Conservation (phyloP, 1,140 invertebrate species). For the Drosophila prosaltans region DNA sequence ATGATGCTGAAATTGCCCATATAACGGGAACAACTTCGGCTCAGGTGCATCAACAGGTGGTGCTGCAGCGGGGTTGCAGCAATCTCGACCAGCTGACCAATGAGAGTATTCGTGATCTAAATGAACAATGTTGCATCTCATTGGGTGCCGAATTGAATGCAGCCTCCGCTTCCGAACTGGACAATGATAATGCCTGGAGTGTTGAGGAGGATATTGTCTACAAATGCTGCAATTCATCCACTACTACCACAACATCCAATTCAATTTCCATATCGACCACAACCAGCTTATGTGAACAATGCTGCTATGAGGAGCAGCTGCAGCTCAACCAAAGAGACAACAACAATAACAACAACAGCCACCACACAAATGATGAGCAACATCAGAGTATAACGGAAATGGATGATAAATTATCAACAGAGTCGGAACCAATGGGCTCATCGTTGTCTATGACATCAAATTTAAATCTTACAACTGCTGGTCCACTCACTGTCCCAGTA, state of each 20-base stretch:
- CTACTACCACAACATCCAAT: slow-evolving; percentile 26
- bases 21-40: slow-evolving; percentile 79
- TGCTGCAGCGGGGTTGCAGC: slow-evolving; percentile 53
- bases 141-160: slow-evolving; percentile 40
- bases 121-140: slow-evolving; percentile 74
- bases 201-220: slow-evolving; percentile 77
- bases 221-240: slow-evolving; percentile 60
- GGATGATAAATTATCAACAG: slow-evolving; percentile 5
- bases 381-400: neutral
- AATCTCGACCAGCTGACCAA: slow-evolving; percentile 82
- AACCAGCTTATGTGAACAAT: slow-evolving; percentile 59
- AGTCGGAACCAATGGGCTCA: slow-evolving; percentile 1
- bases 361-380: slow-evolving; percentile 10
- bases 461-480: neutral
- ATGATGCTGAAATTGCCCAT: slow-evolving; percentile 82
- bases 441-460: neutral
- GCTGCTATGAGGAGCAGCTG: slow-evolving; percentile 67
- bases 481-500: neutral
- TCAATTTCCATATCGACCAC: slow-evolving; percentile 26
- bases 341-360: slow-evolving; percentile 46
- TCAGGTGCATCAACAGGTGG: slow-evolving; percentile 69
- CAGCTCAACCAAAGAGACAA: slow-evolving; percentile 59
- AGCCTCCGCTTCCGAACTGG: slow-evolving; percentile 8
- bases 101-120: slow-evolving; percentile 72
- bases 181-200: slow-evolving; percentile 76